phyloP scores from a whole-genome alignment of 2,888 invertebrate species.

The Cremastinae sp. region DNA sequence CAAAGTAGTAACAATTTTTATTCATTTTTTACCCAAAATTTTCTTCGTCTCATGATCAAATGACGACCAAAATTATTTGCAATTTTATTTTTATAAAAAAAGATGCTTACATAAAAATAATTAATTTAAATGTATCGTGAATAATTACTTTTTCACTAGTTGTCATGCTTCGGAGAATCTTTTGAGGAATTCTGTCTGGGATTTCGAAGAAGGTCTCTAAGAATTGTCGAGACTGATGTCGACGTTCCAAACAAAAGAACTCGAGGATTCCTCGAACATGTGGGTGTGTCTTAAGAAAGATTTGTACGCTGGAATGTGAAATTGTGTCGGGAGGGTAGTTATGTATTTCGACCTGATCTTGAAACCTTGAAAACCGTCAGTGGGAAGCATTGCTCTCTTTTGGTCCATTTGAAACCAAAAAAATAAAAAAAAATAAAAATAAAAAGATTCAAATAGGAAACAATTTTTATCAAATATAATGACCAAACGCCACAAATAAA shows the following conservation, averaged over 20 bases:
- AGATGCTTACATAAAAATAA: background rate
- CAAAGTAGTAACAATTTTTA: too few relatives aligned
- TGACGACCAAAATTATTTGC: too few relatives aligned
- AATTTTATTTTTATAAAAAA: too few relatives aligned
- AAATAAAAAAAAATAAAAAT: too few relatives aligned
- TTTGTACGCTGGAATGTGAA: conserved; percentile 31
- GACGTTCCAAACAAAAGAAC: conserved; percentile 45
- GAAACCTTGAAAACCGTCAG: conserved; percentile 49
- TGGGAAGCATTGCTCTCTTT: conserved; percentile 45
- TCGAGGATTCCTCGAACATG: conserved; percentile 14
- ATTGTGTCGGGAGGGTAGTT: conserved; percentile 39
- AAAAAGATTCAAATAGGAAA: too few relatives aligned
- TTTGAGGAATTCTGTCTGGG: background rate
- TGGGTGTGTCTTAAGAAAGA: conserved; percentile 26
- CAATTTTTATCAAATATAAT: too few relatives aligned
- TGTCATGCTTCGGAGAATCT: background rate
- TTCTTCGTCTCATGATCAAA: too few relatives aligned
- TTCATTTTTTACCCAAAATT: too few relatives aligned
- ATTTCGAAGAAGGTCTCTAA: conserved; percentile 30
- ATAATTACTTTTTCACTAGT: background rate
- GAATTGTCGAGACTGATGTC: conserved; percentile 22
- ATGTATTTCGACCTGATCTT: conserved; percentile 23
- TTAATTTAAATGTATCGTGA: background rate
- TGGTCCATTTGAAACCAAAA: background rate
- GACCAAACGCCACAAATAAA: too few relatives aligned